Base-by-base conservation (phyloP, 2,888 invertebrate genomes). In the Cataglyphis livida region DNA sequence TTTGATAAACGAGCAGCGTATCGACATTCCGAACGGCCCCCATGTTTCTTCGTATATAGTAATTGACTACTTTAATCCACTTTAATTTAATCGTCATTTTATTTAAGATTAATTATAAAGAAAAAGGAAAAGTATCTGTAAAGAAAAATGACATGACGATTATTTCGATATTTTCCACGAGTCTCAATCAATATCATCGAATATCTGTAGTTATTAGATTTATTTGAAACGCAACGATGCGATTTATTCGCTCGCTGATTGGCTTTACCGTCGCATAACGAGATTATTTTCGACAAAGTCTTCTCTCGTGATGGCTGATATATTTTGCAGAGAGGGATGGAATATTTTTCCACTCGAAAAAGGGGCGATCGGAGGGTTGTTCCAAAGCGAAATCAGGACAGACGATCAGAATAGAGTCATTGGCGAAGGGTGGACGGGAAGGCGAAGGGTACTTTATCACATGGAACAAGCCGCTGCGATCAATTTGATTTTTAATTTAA, bases 401-500 rank as follows among this genome's bases (percentile, higher is more conserved):
- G 38, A 10, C 54, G 54, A 76, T 76, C 70, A 57, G 54, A 76
- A 57, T 76, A 68, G 54, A 76, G 70, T 76, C 76, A 68, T 76
- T 68, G 41, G 54, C 28, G 76, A 68, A 68, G 76, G 76, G 54
- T 41, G 57, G 38, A 28, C 15, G 66, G 35, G 51, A 66, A 21
- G n/a, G 28, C 68, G 25, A 54, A 76, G 76, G 41, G 76, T 68
- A 68, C 70, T 68, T 68, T 57, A 54, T 76, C 76, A 68, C 54
- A 51, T 54, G 38, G 76, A 76, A 76, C 54, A 76, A 68, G 54
- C 68, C 28, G 54, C 41, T 41, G 41, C 68, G 54, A 76, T 76
- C 76, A 54, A 28, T 76, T 66, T 66, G 68, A 76, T 76, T 76
- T 76, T 76, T 76, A 76, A 76, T 68, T 76, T 41, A 54, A 76